phyloP scores from a whole-genome alignment of 2,888 invertebrate species.

The Apomyelois bistriatella region DNA sequence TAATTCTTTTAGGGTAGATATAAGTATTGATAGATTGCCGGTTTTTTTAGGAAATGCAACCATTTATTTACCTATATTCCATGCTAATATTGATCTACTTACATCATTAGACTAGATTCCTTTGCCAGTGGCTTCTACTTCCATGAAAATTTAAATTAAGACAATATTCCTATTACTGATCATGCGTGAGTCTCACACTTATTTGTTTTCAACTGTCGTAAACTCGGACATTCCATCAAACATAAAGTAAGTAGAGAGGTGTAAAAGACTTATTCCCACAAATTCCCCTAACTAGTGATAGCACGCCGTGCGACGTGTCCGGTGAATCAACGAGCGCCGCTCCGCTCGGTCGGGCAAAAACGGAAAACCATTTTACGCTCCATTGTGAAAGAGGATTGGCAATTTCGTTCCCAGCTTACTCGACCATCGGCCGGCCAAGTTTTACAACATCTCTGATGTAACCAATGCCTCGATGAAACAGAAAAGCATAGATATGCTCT shows the following conservation, averaged over 20 bases:
- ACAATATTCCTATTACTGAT: no score
- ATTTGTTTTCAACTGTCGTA: not conserved
- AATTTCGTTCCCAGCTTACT: conserved; percentile 75
- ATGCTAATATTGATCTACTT: no score
- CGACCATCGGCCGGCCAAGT: conserved; percentile 71
- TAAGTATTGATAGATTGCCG: no score
- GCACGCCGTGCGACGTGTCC: conserved; percentile 72
- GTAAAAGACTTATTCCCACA: conserved; percentile 66
- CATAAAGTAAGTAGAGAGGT: conserved; percentile 32
- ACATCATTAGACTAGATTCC: no score
- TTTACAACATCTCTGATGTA: conserved; percentile 73
- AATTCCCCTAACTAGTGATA: conserved; percentile 67
- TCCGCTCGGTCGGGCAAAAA: conserved; percentile 76
- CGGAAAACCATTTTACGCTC: conserved; percentile 80
- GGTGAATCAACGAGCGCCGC: conserved; percentile 73
- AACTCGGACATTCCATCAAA: not conserved
- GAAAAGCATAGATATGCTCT: conserved; percentile 20
- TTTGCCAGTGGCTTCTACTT: no score
- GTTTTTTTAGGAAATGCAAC: no score
- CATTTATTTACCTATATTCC: no score
- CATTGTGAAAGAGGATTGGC: conserved; percentile 80
- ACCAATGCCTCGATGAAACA: conserved; percentile 52
- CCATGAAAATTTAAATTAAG: no score
- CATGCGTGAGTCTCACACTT: no score
- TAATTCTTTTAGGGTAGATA: no score